Evolutionary conservation across 2,888 invertebrate genomes (phyloP).

Genomic region (Nemotelus pantherinus): DNA sequence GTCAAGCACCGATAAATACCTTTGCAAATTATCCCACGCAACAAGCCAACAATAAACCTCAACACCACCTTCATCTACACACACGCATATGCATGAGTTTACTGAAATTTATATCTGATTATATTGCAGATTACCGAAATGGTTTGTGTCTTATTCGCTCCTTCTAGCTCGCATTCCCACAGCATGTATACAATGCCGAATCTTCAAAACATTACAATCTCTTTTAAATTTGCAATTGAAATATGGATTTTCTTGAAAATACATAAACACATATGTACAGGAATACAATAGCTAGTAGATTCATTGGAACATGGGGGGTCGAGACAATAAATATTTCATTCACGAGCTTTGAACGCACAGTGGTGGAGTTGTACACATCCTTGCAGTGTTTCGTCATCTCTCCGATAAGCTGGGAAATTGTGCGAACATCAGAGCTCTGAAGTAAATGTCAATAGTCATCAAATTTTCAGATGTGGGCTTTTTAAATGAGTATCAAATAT

Average conservation of each 20-base stretch:
- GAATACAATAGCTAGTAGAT: neutral
- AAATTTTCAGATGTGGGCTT: neutral
- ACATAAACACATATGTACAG: neutral
- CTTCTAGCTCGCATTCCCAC: neutral
- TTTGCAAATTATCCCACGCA: slow-evolving; percentile 7
- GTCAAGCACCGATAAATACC: neutral
- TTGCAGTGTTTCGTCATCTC: neutral
- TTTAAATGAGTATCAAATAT: too few species aligned
- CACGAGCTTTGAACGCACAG: too few species aligned
- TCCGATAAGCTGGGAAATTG: neutral
- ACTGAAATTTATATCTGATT: slow-evolving; percentile 5
- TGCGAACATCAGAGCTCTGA: neutral
- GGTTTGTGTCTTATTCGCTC: neutral
- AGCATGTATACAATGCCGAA: neutral
- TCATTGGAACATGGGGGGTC: too few species aligned
- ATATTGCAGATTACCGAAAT: slow-evolving; percentile 14
- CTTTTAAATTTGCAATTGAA: slow-evolving; percentile 2
- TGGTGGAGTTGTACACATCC: neutral
- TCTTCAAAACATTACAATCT: neutral
- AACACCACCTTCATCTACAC: too few species aligned
- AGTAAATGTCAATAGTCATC: slow-evolving; percentile 2
- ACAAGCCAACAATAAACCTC: slow-evolving; percentile 18
- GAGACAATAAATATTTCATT: too few species aligned
- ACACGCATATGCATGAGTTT: too few species aligned
- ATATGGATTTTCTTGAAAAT: slow-evolving; percentile 4